Conservation (phyloP, 2,888 invertebrate species). For the Tribolium freemani region DNA sequence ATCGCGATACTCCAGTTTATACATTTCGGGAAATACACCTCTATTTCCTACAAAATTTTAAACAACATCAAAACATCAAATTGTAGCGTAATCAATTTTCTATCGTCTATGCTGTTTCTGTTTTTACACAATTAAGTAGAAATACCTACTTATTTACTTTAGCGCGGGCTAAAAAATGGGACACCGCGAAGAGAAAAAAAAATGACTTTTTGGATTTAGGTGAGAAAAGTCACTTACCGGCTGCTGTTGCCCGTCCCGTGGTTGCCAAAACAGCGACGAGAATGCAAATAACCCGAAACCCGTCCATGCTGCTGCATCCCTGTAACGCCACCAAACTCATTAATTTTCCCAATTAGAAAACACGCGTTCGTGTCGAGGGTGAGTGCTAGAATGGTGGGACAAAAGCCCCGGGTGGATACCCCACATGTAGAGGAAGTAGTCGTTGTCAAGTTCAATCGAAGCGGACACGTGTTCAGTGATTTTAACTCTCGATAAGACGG, state of each 20-base stretch:
- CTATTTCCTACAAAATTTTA: too few species aligned
- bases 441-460: slow-evolving; percentile 19
- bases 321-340: slow-evolving; percentile 57
- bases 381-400: slow-evolving; percentile 17
- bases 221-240: slow-evolving; percentile 50
- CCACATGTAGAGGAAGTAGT: slow-evolving; percentile 42
- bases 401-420: slow-evolving; percentile 30
- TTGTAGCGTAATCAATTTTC: too few species aligned
- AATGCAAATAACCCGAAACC: slow-evolving; percentile 46
- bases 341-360: not conserved
- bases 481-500: slow-evolving; percentile 50
- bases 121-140: too few species aligned
- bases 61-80: too few species aligned
- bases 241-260: slow-evolving; percentile 40
- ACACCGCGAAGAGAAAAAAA: too few species aligned
- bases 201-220: slow-evolving; percentile 8
- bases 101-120: too few species aligned
- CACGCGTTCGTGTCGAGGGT: slow-evolving; percentile 1
- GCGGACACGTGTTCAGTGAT: slow-evolving; percentile 50
- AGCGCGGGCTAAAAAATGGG: too few species aligned
- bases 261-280: slow-evolving; percentile 45
- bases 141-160: too few species aligned
- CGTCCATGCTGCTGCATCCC: slow-evolving; percentile 65
- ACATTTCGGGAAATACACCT: too few species aligned
- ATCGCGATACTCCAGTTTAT: too few species aligned